Base-by-base conservation (phyloP, 2,888 invertebrate genomes). In the Acrocyrtus sp. region DNA sequence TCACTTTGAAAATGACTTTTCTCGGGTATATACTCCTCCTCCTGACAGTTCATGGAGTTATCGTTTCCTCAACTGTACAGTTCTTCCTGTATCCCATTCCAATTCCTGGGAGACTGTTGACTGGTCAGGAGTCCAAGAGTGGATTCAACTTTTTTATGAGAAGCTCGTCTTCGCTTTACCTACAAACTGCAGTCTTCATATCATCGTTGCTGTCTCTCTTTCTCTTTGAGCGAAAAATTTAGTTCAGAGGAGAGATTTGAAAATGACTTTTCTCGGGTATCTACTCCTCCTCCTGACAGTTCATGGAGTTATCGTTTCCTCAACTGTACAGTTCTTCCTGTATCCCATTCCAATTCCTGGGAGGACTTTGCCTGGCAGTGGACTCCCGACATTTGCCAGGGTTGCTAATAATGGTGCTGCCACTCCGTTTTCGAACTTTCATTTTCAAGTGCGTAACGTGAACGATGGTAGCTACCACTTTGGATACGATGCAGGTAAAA, bases 401-500 rank as follows among this genome's bases (percentile, higher is more conserved):
- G n/a, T n/a, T n/a, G n/a, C n/a, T n/a, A n/a, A 56, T n/a, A 58
- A 58, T 58, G 43, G 26, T 1, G 17, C 45, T 12, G 12, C 15
- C 15, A 21, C 57, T 3, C 69, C 74, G 12, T 53, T 68, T 39
- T 47, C 43, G 27, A 69, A 63, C 43, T 57, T 74, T 10, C 76
- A 76, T 24, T 76, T 76, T 22, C 70, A 76, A 61, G 61, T 76
- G 24, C 60, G 73, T 10, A 66, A 76, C 39, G 10, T 61, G 4
- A 48, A 76, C 21, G 68, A 74, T 39, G 76, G 76, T 17, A 69
- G 66, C 34, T 76, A 76, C 24, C 74, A 77, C 48, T 74, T 74
- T 61, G 74, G 74, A 21, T 77, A 77, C 47, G 72, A 77, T 47
- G 67, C 77, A 50, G 77, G 77, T 74, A 65, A 24, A 34, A 26